A percentile compares a stretch with the other conserved stretches of the same genome.
Conservation (phyloP, 1,140 invertebrate species). For the Drosophila chauvacae region DNA sequence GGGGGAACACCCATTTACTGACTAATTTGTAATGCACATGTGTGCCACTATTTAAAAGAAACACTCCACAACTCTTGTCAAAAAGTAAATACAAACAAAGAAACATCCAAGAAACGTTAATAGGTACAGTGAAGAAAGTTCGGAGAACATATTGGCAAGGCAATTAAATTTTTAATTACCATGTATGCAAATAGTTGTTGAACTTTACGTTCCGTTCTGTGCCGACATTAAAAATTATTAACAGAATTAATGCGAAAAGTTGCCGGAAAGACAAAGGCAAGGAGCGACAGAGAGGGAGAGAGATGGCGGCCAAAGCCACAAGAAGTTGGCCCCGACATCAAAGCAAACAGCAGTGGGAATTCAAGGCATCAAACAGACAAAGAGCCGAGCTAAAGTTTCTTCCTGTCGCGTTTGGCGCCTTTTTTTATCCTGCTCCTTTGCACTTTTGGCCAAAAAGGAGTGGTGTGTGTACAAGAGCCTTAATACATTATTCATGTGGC, state of each 20-base stretch:
- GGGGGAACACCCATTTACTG: neutral
- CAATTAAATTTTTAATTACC: conserved; percentile 81
- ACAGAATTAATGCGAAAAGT: conserved; percentile 80
- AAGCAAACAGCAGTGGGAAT: conserved; percentile 59
- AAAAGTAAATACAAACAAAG: conserved; percentile 4
- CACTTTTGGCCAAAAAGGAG: conserved; percentile 28
- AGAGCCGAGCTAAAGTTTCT: conserved; percentile 56
- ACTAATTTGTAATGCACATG: conserved; percentile 71
- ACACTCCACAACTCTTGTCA: conserved; percentile 2
- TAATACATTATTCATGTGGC: conserved; percentile 58
- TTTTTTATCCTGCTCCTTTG: conserved; percentile 15
- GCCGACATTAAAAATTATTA: conserved; percentile 79
- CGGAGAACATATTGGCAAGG: conserved; percentile 61
- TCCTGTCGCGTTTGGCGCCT: conserved; percentile 23
- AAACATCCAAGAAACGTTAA: conserved; percentile 4
- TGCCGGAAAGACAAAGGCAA: conserved; percentile 56
- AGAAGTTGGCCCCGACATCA: conserved; percentile 60
- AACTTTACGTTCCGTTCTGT: conserved; percentile 57
- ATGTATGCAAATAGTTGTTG: conserved; percentile 63
- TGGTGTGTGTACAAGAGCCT: conserved; percentile 13
- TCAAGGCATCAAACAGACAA: conserved; percentile 60
- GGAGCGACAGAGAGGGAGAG: conserved; percentile 16
- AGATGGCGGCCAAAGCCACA: conserved; percentile 45
- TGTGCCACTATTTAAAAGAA: conserved; percentile 30
- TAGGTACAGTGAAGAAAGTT: conserved; percentile 26